phyloP scores from a whole-genome alignment of 2,797 vertebrate genomes.

The Pangasius mekongensis region DNA sequence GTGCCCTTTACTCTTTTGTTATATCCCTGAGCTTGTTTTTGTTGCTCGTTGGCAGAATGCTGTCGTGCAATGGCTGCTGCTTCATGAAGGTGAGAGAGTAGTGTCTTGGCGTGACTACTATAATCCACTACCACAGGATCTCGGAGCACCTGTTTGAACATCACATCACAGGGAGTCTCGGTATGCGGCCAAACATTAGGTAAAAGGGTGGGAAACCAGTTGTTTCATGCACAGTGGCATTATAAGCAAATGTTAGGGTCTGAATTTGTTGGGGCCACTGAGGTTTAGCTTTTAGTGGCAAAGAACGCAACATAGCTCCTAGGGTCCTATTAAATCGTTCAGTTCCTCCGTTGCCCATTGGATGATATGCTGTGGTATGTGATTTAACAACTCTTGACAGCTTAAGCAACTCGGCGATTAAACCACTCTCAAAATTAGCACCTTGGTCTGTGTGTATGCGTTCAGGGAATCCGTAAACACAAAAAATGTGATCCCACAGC shows the following conservation, averaged over 20 bases:
- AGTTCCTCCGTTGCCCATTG: constrained; percentile 45
- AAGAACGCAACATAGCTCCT: constrained; percentile 30
- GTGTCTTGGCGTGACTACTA: constrained; percentile 33
- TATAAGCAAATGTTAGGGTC: constrained; percentile 53
- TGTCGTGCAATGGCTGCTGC: constrained; percentile 41
- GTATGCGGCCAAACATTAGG: constrained; percentile 47
- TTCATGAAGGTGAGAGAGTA: constrained; percentile 46
- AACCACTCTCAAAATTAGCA: too few relatives aligned
- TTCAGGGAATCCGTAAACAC: constrained; percentile 48
- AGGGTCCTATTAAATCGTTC: constrained; percentile 51
- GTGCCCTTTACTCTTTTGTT: constrained; percentile 45
- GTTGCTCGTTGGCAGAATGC: constrained; percentile 46
- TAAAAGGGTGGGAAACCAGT: constrained; percentile 44
- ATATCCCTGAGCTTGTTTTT: constrained; percentile 40
- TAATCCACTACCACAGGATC: constrained; percentile 51
- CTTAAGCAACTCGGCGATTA: neutral
- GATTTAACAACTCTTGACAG: constrained; percentile 35
- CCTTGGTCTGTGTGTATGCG: too few relatives aligned
- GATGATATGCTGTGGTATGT: constrained; percentile 8
- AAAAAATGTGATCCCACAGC: constrained; percentile 50
- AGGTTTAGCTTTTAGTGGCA: constrained; percentile 38
- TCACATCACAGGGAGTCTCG: constrained; percentile 41
- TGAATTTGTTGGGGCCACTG: constrained; percentile 44
- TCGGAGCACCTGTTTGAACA: constrained; percentile 45
- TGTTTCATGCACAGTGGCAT: constrained; percentile 53